These are phyloP conservation scores for Amblyteles armatorius DNA, from an alignment of 2,888 invertebrate genomes.

Conservation along the genomic window DNA sequence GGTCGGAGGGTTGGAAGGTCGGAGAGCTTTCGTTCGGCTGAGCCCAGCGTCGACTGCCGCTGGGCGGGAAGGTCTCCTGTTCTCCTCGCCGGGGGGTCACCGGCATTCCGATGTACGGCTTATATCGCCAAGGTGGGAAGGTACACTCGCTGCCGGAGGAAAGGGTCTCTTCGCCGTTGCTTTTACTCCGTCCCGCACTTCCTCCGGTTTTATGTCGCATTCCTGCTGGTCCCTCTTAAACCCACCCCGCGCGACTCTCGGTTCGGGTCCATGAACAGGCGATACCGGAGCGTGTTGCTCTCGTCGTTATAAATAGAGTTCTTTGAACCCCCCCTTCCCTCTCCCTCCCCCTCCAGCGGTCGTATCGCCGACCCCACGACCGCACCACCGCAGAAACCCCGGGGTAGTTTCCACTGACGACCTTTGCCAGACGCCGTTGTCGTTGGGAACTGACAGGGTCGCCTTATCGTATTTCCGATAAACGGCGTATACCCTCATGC, in stretches of 20 bases:
- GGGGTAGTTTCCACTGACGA: slow-evolving; percentile 64
- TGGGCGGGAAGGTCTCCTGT: slow-evolving; percentile 32
- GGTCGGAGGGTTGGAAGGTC: slow-evolving; percentile 30
- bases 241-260: neutral
- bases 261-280: slow-evolving; percentile 20
- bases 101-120: slow-evolving; percentile 57
- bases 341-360: neutral
- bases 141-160: slow-evolving; percentile 28
- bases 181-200: slow-evolving; percentile 22
- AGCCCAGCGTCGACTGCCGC: slow-evolving; percentile 46
- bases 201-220: slow-evolving; percentile 12
- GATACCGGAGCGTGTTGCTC: slow-evolving; percentile 40
- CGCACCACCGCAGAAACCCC: slow-evolving; percentile 48
- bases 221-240: slow-evolving; percentile 3
- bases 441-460: slow-evolving; percentile 50
- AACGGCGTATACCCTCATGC: slow-evolving; percentile 53
- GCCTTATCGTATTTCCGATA: slow-evolving; percentile 66
- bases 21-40: slow-evolving; percentile 45
- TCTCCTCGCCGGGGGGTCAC: slow-evolving; percentile 34
- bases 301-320: slow-evolving; percentile 74
- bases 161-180: slow-evolving; percentile 7
- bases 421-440: slow-evolving; percentile 69
- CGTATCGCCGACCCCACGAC: slow-evolving; percentile 21
- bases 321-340: slow-evolving; percentile 66
- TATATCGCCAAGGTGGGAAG: slow-evolving; percentile 33